A percentile compares a stretch with the other conserved stretches of the same genome.
Conservation (phyloP, 2,888 invertebrate species). For the Epistrophe eligans region DNA sequence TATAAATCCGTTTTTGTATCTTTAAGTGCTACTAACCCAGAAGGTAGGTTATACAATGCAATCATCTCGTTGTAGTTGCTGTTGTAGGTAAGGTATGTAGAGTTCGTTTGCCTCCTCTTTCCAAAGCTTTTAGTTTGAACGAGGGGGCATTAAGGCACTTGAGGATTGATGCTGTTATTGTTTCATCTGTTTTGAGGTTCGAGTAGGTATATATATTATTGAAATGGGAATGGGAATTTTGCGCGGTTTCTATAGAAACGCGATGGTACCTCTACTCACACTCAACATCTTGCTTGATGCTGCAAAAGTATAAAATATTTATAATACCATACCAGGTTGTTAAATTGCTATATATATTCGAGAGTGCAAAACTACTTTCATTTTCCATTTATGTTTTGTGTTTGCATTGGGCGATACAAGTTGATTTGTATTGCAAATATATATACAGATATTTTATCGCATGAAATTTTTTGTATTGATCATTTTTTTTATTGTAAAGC, state of each 20-base stretch:
- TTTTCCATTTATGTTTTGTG: slow-evolving; percentile 62
- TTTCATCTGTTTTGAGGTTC: slow-evolving; percentile 39
- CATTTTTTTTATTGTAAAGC: background rate
- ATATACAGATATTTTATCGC: background rate
- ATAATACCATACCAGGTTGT: slow-evolving; percentile 34
- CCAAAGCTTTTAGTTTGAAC: slow-evolving; percentile 15
- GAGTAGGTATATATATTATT: slow-evolving; percentile 5
- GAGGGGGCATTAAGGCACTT: slow-evolving; percentile 52
- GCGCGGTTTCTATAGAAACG: slow-evolving; percentile 14
- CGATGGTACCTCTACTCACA: background rate
- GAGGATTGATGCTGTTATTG: slow-evolving; percentile 58
- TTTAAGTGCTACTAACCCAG: slow-evolving; percentile 67
- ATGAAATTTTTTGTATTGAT: slow-evolving; percentile 16
- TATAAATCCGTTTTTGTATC: slow-evolving; percentile 45
- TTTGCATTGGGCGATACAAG: slow-evolving; percentile 33
- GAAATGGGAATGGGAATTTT: background rate
- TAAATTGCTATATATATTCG: slow-evolving; percentile 27
- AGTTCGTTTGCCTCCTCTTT: slow-evolving; percentile 33
- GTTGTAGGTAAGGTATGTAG: background rate
- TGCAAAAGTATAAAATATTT: slow-evolving; percentile 48
- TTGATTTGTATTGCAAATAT: slow-evolving; percentile 36
- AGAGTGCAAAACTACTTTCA: slow-evolving; percentile 72
- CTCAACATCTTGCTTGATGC: slow-evolving; percentile 31
- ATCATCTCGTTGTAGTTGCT: slow-evolving; percentile 14
- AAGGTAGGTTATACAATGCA: slow-evolving; percentile 59